Base-by-base conservation (phyloP, 2,797 vertebrate genomes). In the Microctenopoma lineatum region DNA sequence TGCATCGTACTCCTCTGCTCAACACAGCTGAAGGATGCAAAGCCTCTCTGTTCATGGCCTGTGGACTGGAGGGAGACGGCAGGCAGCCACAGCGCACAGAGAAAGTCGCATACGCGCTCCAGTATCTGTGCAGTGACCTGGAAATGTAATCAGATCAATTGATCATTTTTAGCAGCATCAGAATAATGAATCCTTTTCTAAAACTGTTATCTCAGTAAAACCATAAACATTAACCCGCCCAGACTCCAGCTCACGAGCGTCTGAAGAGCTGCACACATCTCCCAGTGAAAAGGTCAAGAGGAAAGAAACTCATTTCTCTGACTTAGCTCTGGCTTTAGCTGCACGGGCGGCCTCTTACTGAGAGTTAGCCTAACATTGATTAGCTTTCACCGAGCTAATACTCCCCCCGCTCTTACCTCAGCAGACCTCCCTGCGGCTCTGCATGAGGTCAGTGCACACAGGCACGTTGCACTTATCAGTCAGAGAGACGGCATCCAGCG, bases 1-100 rank as follows among this genome's bases (percentile, higher is more conserved):
- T 83, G 80, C 84, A 83, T 72, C 2, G 42, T 64, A 12, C 82
- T 78, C 70, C 72, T 84, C 84, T 91, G 86, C 85, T 93, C 85
- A 88, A 84, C 85, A 79, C 86, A 70, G 81, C 85, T 85, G 84
- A 92, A 83, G 83, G 77, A 88, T 72, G 87, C 83, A 82, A 62
- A 84, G 73, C 80, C 86, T 84, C 82, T 47, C 81, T 87, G 79
- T 86, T 85, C 81, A 80, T 79, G 73, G 83, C 78, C 86, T 45
- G 83, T 63, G 59, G 77, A 79, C 79, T 73, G 78, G 68, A 80
- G 77, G 75, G 77, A 79, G 77, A 79, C 14, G 34, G 67, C 76
- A 83, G 47, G 72, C 78, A 50, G 66, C 65, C 65, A 67, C 45
- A 70, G 52, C 12, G 56, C 62, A 56, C 15, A 57, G 16, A 51